Conservation (phyloP, 2,797 vertebrate species). For the Eptatretus atami region DNA sequence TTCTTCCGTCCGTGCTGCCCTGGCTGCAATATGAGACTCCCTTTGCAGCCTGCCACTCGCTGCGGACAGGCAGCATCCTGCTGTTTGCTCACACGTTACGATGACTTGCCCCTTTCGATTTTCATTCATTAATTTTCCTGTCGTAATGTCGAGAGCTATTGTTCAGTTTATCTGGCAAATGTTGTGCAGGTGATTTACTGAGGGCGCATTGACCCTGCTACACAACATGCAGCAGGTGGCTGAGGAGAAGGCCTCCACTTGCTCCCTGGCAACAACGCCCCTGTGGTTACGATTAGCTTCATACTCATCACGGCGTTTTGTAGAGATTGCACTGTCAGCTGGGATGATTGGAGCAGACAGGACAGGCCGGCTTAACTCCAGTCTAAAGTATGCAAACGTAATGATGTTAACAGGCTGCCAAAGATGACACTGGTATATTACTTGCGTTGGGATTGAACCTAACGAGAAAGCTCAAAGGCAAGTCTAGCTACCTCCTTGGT, state of each 20-base stretch:
- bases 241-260: conserved; percentile 31
- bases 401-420: no score
- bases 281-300: conserved; percentile 20
- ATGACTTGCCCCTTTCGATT: conserved; percentile 8
- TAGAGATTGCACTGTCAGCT: no score
- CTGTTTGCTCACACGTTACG: conserved; percentile 40
- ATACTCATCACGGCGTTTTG: no score
- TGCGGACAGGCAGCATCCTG: conserved; percentile 49
- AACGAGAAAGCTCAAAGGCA: no score
- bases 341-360: no score
- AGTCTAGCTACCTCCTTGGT: no score
- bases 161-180: background rate
- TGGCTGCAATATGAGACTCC: conserved; percentile 35
- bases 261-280: conserved; percentile 25
- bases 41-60: conserved; percentile 31
- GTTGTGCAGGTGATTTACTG: conserved; percentile 33
- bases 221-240: conserved; percentile 43
- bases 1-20: conserved; percentile 50
- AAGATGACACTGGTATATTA: no score
- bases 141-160: background rate
- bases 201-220: conserved; percentile 39
- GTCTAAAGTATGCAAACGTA: no score
- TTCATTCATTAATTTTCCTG: background rate
- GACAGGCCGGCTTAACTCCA: no score
- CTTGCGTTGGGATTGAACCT: no score